These are phyloP conservation scores for Zenarchopterus dispar DNA, from an alignment of 2,797 vertebrate species.

Conservation along the genomic window DNA sequence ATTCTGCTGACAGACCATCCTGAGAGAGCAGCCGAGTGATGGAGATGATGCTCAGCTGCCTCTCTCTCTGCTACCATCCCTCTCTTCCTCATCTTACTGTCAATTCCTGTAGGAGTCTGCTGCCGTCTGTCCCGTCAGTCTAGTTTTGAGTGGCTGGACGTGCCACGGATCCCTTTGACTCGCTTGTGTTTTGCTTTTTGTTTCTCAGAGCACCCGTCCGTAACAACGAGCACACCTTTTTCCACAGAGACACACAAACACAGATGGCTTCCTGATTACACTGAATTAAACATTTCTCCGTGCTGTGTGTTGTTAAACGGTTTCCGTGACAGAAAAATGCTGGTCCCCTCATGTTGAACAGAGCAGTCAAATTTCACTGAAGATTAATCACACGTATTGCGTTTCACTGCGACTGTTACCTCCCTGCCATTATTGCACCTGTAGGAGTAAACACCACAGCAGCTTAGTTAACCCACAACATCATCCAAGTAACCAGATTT, in stretches of 20 bases:
- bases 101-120: constrained; percentile 25
- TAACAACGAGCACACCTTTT: constrained; percentile 21
- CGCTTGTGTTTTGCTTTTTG: constrained; percentile 3
- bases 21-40: constrained; percentile 41
- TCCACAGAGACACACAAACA: neutral
- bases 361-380: constrained; percentile 55
- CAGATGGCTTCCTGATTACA: constrained; percentile 33
- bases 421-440: constrained; percentile 28
- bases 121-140: constrained; percentile 48
- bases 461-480: constrained; percentile 45
- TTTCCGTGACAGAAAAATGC: constrained; percentile 39
- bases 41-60: constrained; percentile 24
- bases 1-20: constrained; percentile 19
- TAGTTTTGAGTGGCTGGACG: constrained; percentile 35
- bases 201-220: constrained; percentile 8
- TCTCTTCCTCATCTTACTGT: constrained; percentile 6
- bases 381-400: constrained; percentile 59
- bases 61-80: constrained; percentile 12
- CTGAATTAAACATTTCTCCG: constrained; percentile 41
- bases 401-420: constrained; percentile 52
- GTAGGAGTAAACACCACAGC: constrained; percentile 43
- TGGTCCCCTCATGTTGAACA: constrained; percentile 31
- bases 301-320: constrained; percentile 27
- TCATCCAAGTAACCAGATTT: constrained; percentile 43
- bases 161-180: constrained; percentile 25